Evolutionary conservation across 2,797 vertebrate genomes (phyloP).

Genomic region (Ambastaia sidthimunki): DNA sequence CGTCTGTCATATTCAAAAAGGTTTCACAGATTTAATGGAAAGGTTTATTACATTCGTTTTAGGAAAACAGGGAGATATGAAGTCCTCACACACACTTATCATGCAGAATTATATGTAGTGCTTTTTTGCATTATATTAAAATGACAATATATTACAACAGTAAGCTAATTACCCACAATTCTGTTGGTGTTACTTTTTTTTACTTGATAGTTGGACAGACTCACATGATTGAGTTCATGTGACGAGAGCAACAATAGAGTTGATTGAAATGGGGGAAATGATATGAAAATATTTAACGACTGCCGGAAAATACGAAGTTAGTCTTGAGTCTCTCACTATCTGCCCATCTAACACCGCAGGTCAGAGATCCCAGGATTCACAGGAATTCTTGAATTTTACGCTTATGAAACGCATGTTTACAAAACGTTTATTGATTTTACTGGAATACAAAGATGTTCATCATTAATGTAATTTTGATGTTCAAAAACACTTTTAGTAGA

Average conservation of each 20-base stretch:
- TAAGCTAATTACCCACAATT: not conserved
- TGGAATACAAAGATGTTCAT: not conserved
- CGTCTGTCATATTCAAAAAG: slow-evolving; percentile 25
- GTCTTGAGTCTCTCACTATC: slow-evolving; percentile 59
- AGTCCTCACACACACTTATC: too few relatives aligned
- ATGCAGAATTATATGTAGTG: not conserved
- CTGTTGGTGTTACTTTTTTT: not conserved
- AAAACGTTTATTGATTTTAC: not conserved
- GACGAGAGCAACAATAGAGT: slow-evolving; percentile 66
- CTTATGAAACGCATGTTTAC: not conserved
- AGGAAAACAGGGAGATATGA: not conserved
- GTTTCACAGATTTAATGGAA: slow-evolving; percentile 12
- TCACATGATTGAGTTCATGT: slow-evolving; percentile 59
- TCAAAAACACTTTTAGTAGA: too few relatives aligned
- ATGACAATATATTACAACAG: not conserved
- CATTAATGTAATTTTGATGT: not conserved
- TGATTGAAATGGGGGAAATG: slow-evolving; percentile 62
- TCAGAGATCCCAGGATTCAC: slow-evolving; percentile 24
- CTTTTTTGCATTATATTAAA: not conserved
- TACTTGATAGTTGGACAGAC: slow-evolving; percentile 13
- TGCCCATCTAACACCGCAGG: slow-evolving; percentile 40
- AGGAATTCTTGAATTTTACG: not conserved
- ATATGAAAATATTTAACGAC: slow-evolving; percentile 48
- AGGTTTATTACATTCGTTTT: slow-evolving; percentile 17
- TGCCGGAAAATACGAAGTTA: slow-evolving; percentile 29